A percentile compares a stretch with the other conserved stretches of the same genome.
phyloP scores from a whole-genome alignment of 2,113 vertebrate species.

The Peromyscus leucopus region DNA sequence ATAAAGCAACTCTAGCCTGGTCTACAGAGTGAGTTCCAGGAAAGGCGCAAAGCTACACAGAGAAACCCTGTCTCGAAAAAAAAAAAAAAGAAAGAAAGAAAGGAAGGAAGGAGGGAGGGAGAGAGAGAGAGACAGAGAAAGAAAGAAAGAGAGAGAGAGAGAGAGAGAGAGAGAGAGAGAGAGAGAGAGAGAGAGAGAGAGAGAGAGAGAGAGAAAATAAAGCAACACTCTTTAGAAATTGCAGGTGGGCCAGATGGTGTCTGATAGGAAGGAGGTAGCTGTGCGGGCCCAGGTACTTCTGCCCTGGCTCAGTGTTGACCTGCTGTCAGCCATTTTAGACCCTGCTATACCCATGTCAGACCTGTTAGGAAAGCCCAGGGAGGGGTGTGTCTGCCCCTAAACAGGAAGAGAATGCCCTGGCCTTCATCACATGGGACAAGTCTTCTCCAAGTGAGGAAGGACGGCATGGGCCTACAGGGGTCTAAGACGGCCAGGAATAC shows the following conservation, averaged over 20 bases:
- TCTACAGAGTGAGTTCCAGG: too few species aligned
- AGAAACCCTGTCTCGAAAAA: too few species aligned
- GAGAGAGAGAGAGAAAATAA: too few species aligned
- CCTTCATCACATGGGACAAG: accelerated
- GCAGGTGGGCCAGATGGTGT: neutral
- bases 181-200: too few species aligned
- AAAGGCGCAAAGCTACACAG: too few species aligned
- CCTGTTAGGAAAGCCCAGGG: neutral
- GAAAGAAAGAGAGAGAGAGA: too few species aligned
- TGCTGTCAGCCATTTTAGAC: neutral
- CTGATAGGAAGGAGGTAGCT: neutral
- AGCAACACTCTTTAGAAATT: neutral
- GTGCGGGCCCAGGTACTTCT: neutral
- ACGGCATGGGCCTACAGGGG: neutral
- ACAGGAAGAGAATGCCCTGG: neutral
- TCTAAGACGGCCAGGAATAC: neutral
- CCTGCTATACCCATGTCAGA: neutral
- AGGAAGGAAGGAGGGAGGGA: too few species aligned
- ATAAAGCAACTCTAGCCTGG: neutral
- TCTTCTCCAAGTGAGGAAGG: neutral
- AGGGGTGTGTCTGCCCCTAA: neutral
- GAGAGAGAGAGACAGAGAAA: too few species aligned
- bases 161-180: too few species aligned
- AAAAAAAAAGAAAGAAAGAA: too few species aligned
- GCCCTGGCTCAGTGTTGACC: neutral